phyloP scores from a whole-genome alignment of 1,140 invertebrate genomes.

The Ditylenchus dipsaci region DNA sequence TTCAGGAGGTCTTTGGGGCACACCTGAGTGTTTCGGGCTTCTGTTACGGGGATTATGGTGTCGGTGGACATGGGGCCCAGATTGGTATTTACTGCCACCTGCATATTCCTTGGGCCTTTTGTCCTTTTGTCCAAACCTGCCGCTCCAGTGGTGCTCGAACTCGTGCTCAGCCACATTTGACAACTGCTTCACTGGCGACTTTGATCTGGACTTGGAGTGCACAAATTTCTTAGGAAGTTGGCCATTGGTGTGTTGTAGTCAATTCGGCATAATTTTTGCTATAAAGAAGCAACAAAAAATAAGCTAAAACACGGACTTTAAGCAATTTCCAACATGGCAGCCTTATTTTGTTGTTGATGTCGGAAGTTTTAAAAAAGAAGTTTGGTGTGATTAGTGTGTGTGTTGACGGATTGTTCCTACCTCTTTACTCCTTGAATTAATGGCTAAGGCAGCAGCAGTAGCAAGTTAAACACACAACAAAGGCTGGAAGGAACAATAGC shows the following conservation, averaged over 20 bases:
- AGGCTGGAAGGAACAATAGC: too few relatives aligned
- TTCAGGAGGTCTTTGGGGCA: neutral
- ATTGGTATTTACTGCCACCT: neutral
- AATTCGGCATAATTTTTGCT: too few relatives aligned
- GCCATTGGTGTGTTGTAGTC: constrained; percentile 14
- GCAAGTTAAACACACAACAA: too few relatives aligned
- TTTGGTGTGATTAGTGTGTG: too few relatives aligned
- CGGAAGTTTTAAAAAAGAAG: too few relatives aligned
- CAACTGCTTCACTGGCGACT: constrained; percentile 29
- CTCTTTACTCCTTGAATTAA: too few relatives aligned
- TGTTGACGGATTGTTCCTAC: too few relatives aligned
- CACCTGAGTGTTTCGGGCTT: neutral
- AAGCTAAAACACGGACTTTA: too few relatives aligned
- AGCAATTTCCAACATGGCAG: too few relatives aligned
- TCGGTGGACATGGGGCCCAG: neutral
- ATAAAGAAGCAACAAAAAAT: too few relatives aligned
- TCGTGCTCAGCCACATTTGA: constrained; percentile 4
- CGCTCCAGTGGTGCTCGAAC: neutral
- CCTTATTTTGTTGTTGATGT: too few relatives aligned
- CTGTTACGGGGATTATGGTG: neutral
- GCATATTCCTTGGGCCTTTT: neutral
- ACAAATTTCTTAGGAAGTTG: constrained; percentile 35
- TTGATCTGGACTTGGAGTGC: constrained; percentile 34
- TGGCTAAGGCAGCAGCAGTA: too few relatives aligned
- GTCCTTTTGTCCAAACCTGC: neutral